Percentiles rank a stretch among this genome's conserved stretches.
These are phyloP conservation scores for Melopsittacus undulatus DNA, from an alignment of 2,797 vertebrate species.

Conservation along the genomic window DNA sequence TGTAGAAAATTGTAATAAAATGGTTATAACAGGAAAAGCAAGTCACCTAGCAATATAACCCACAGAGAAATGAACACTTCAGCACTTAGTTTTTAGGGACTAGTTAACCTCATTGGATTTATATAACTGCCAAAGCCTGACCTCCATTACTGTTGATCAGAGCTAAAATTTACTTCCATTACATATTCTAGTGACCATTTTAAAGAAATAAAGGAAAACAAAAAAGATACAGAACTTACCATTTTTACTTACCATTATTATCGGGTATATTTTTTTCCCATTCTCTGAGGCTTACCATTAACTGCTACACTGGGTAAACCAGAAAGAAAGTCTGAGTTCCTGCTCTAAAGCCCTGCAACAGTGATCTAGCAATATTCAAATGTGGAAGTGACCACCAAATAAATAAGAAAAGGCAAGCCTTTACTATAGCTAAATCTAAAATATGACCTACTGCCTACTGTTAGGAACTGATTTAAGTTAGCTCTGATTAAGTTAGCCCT, in stretches of 20 bases:
- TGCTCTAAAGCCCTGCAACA: neutral
- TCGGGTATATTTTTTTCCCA: neutral
- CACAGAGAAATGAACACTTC: conserved; percentile 64
- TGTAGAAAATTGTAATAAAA: conserved; percentile 57
- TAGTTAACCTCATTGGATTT: conserved; percentile 68
- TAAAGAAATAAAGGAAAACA: conserved; percentile 6
- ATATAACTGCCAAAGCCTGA: conserved; percentile 50
- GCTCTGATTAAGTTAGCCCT: neutral
- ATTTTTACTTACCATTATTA: neutral
- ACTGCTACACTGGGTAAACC: neutral
- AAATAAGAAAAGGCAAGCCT: neutral
- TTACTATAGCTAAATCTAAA: neutral
- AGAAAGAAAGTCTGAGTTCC: neutral
- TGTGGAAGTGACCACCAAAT: neutral
- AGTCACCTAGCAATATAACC: conserved; percentile 12
- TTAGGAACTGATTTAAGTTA: neutral
- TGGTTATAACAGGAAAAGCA: conserved; percentile 31
- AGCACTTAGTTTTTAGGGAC: conserved; percentile 68
- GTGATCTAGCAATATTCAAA: neutral
- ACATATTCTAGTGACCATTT: conserved; percentile 12
- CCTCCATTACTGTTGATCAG: conserved; percentile 45
- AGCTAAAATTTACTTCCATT: conserved; percentile 56
- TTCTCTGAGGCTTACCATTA: neutral
- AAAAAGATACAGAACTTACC: neutral
- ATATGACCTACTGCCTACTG: neutral